phyloP scores from a whole-genome alignment of 2,888 invertebrate species.

The Polydesmus complanatus region DNA sequence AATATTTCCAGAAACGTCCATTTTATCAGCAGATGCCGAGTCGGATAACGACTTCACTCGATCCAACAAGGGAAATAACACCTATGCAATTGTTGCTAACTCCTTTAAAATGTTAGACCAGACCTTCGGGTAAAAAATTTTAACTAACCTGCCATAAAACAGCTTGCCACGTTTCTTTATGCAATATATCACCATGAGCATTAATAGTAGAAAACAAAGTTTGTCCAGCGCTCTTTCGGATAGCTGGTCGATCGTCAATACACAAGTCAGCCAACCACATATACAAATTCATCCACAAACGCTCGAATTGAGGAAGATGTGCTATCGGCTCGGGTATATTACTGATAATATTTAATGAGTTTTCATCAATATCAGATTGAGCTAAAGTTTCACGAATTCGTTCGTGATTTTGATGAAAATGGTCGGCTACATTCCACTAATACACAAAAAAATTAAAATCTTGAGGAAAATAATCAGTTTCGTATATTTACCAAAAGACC shows the following conservation, averaged over 20 bases:
- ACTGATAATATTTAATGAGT: conserved; percentile 53
- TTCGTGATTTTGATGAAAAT: conserved; percentile 87
- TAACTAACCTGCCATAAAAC: conserved; percentile 64
- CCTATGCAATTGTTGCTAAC: conserved; percentile 35
- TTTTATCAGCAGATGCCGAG: conserved; percentile 47
- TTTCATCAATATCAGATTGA: conserved; percentile 39
- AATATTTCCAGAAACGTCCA: conserved; percentile 82
- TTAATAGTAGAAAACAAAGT: conserved; percentile 94
- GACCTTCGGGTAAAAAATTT: neutral
- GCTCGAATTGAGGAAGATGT: conserved; percentile 69
- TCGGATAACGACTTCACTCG: conserved; percentile 56
- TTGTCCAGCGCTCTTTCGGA: conserved; percentile 91
- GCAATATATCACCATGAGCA: conserved; percentile 79
- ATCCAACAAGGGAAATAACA: conserved; percentile 84
- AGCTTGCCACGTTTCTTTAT: conserved; percentile 82
- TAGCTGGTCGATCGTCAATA: conserved; percentile 87
- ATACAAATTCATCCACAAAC: conserved; percentile 91
- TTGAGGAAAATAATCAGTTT: neutral
- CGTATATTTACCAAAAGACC: conserved; percentile 76
- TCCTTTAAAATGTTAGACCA: neutral
- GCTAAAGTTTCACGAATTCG: conserved; percentile 58
- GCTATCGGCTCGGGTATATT: conserved; percentile 43
- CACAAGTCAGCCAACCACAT: conserved; percentile 75
- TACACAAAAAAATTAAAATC: neutral
- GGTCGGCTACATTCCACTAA: conserved; percentile 97